These are phyloP conservation scores for Leptobrachium leishanense DNA, from an alignment of 2,113 vertebrate species.

Conservation along the genomic window DNA sequence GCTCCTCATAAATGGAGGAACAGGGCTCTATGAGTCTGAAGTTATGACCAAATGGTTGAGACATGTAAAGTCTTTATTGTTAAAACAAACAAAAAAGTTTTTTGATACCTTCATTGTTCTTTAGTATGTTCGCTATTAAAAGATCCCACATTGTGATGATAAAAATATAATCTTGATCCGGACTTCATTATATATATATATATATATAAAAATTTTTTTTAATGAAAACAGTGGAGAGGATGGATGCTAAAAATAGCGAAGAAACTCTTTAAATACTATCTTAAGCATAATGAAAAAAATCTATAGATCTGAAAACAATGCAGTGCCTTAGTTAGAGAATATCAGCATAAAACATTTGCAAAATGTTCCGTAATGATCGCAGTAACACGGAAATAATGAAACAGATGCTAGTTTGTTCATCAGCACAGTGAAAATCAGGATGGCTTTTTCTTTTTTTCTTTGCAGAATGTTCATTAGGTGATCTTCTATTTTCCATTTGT, in stretches of 20 bases:
- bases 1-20: no score
- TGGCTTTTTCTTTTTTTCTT: neutral
- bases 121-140: no score
- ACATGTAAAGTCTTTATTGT: no score
- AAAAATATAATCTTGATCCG: neutral
- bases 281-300: neutral
- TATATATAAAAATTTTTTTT: neutral
- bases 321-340: conserved; percentile 17
- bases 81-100: no score
- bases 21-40: no score
- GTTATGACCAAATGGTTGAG: no score
- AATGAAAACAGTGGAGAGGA: no score
- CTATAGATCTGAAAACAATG: neutral
- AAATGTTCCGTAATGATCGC: conserved; percentile 21
- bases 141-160: no score
- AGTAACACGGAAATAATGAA: conserved; percentile 15
- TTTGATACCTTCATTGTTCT: no score
- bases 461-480: conserved; percentile 19
- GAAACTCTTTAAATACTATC: conserved; percentile 4
- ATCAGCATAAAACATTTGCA: conserved; percentile 8
- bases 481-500: conserved; percentile 13
- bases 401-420: conserved; percentile 33
- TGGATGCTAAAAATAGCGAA: neutral
- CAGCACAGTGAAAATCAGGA: conserved; percentile 18
- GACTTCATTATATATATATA: neutral